Evolutionary conservation across 2,113 vertebrate species (phyloP).

Genomic region (Podarcis cretensis): DNA sequence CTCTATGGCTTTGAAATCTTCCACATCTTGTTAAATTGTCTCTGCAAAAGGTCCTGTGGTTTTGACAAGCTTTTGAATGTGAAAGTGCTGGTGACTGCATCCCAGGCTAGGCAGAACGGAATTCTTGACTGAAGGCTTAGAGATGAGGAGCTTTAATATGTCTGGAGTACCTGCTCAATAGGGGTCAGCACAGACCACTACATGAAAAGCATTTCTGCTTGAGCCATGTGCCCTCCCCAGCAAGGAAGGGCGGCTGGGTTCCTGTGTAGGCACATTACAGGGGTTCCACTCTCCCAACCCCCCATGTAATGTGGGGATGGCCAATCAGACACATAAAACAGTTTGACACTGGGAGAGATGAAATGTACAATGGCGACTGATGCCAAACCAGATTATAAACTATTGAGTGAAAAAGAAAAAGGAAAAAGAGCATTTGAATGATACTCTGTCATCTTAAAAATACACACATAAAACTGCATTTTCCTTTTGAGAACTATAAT

Average conservation of each 20-base stretch:
- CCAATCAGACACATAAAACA: slow-evolving; percentile 1
- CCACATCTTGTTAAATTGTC: background rate
- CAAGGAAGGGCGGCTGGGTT: background rate
- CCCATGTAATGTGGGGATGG: background rate
- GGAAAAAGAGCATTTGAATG: slow-evolving; percentile 1
- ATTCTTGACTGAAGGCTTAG: background rate
- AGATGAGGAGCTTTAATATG: background rate
- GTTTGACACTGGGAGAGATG: slow-evolving; percentile 6
- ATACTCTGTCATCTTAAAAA: slow-evolving; percentile 14
- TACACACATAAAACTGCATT: slow-evolving; percentile 3
- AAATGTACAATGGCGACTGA: background rate
- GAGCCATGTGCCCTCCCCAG: background rate
- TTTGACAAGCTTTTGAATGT: background rate
- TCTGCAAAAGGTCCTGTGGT: background rate
- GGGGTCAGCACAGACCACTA: background rate
- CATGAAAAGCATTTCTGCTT: background rate
- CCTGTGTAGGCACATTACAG: background rate
- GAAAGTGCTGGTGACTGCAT: background rate
- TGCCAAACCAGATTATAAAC: slow-evolving; percentile 2
- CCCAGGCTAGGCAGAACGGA: background rate
- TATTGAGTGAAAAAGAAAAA: background rate
- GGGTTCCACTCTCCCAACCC: background rate
- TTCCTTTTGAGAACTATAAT: slow-evolving; percentile 20
- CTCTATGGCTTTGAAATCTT: background rate
- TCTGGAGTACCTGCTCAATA: background rate